Evolutionary conservation across 2,113 vertebrate species (phyloP).

Genomic region (Rynchops niger): DNA sequence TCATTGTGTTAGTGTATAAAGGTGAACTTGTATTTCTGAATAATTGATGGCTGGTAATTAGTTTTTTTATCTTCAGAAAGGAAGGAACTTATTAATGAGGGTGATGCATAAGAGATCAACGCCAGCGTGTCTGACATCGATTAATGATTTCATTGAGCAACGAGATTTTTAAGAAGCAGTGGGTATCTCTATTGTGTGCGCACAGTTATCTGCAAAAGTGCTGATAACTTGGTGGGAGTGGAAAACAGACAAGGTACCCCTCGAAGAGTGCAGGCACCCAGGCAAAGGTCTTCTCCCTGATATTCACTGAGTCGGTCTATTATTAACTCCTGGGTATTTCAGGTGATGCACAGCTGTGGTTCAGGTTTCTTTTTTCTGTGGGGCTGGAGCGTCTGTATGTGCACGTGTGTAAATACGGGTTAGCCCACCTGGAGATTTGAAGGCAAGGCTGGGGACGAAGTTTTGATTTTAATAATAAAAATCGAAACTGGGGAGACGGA

Average conservation of each 20-base stretch:
- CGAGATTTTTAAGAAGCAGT: constrained; percentile 68
- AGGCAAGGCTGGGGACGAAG: not conserved
- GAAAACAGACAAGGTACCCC: not conserved
- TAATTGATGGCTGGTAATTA: constrained; percentile 70
- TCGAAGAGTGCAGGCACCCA: not conserved
- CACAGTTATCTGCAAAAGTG: constrained; percentile 9
- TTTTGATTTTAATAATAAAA: not conserved
- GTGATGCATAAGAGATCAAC: constrained; percentile 59
- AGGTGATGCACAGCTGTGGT: not conserved
- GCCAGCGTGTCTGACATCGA: constrained; percentile 70
- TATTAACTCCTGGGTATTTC: not conserved
- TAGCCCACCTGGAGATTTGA: not conserved
- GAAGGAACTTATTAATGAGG: constrained; percentile 74
- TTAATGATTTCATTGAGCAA: constrained; percentile 72
- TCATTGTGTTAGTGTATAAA: constrained; percentile 50
- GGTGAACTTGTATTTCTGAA: constrained; percentile 73
- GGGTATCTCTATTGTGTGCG: constrained; percentile 57
- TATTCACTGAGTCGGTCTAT: not conserved
- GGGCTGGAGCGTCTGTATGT: not conserved
- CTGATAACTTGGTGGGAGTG: not conserved
- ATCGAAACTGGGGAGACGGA: not conserved
- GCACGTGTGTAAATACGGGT: too few species aligned
- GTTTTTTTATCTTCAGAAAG: constrained; percentile 52
- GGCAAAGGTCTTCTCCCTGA: not conserved
- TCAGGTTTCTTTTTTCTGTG: not conserved